Base-by-base conservation (phyloP, 2,113 vertebrate species). In the Scatophagus argus region DNA sequence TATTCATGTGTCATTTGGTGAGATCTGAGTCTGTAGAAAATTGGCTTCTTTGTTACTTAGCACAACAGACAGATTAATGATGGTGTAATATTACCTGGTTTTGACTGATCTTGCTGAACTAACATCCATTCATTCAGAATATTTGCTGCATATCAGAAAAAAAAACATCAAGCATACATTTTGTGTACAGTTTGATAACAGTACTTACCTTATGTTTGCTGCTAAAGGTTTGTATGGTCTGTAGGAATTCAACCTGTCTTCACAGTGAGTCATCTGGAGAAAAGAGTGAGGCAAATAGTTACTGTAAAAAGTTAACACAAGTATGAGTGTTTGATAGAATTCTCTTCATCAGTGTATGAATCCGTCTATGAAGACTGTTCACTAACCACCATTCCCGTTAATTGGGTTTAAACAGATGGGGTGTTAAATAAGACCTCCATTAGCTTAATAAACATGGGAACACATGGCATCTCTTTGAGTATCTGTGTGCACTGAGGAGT, bases 401-500 rank as follows among this genome's bases (percentile, higher is more conserved):
- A 81, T 73, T 79, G 44, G 47, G 31, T 69, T 82, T 67, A 52
- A 75, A 88, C 86, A 88, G 79, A 77, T 83, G 73, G 72, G 47
- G 61, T 23, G 63, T 61, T 58, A 54, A 72, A 74, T 44, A 70
- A 80, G 71, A 44, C 65, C 79, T 68, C 85, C 68, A 85, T 89
- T 89, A 79, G 76, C 76, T 84, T 89, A 81, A 87, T 83, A 85
- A 88, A 88, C 54, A 21, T 66, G 38, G 27, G 82, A 84, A 91
- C 90, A 93, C 81, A 87, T 88, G 89, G 82, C 63, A 3, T 52
- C 14, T 75, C 80, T 82, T 79, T 87, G 46, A 87, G 69, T 72
- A 64, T 74, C 74, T 21, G 55, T 31, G 60, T 56, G 73, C 47
- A 67, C 56, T 41, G 25, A 82, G 74, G 64, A 82, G 25, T 52